A percentile compares a stretch with the other conserved stretches of the same genome.
These are phyloP conservation scores for Psammodynastes pulverulentus DNA, from an alignment of 2,113 vertebrate genomes.

Conservation along the genomic window DNA sequence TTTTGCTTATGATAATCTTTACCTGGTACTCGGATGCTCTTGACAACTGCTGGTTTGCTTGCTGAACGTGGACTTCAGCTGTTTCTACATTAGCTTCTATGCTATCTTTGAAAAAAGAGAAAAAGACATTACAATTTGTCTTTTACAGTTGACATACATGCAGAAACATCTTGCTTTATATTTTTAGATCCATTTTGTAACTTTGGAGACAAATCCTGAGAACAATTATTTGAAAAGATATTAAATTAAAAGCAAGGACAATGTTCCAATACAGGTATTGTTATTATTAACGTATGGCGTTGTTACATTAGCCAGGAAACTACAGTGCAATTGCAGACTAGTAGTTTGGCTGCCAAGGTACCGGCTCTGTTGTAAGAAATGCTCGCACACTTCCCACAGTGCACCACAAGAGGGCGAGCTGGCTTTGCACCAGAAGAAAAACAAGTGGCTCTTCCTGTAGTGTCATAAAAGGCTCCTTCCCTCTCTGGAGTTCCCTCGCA, in stretches of 20 bases:
- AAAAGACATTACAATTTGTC: background rate
- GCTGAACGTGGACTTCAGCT: constrained; percentile 83
- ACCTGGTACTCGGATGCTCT: constrained; percentile 91
- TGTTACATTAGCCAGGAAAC: background rate
- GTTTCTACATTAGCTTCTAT: constrained; percentile 98
- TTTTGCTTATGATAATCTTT: constrained; percentile 30
- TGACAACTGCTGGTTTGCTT: constrained; percentile 85
- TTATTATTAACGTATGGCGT: background rate
- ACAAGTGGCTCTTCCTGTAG: background rate
- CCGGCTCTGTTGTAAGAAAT: background rate
- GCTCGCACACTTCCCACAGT: background rate
- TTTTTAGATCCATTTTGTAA: background rate
- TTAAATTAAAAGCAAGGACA: background rate
- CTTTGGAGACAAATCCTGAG: background rate
- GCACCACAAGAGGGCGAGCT: background rate
- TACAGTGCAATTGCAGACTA: background rate
- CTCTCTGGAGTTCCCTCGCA: background rate
- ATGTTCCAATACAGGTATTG: background rate
- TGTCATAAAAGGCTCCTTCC: background rate
- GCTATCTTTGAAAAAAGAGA: constrained; percentile 79
- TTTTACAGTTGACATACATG: background rate
- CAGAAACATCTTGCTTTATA: background rate
- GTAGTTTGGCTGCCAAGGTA: background rate
- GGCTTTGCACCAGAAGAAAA: background rate
- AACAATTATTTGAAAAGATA: background rate